Evolutionary conservation across 2,888 invertebrate genomes (phyloP).

Genomic region (Andrena flavipes): DNA sequence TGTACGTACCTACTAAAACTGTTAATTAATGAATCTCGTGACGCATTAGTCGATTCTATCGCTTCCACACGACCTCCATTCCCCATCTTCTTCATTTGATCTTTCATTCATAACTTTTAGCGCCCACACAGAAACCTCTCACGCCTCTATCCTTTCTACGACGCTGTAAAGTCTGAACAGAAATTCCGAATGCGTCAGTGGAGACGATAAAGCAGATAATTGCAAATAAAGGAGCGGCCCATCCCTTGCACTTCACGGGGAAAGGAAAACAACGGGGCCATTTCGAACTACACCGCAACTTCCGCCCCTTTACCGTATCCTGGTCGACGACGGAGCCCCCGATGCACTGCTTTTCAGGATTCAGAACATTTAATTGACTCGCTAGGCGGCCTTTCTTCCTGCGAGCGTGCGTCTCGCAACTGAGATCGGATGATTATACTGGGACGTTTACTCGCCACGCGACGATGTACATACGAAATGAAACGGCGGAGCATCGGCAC

Average conservation of each 20-base stretch:
- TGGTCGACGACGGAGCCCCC: slow-evolving; percentile 1
- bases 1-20: no score
- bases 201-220: slow-evolving; percentile 16
- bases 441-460: not conserved
- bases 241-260: not conserved
- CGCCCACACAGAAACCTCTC: not conserved
- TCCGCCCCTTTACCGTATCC: not conserved
- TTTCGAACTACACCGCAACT: not conserved
- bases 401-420: not conserved
- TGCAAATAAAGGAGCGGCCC: slow-evolving; percentile 25
- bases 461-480: not conserved
- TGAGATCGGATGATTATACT: not conserved
- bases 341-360: slow-evolving; percentile 14
- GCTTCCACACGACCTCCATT: not conserved
- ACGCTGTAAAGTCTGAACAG: not conserved
- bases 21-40: no score
- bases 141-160: not conserved
- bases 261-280: slow-evolving; percentile 18
- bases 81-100: not conserved
- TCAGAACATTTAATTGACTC: slow-evolving; percentile 32
- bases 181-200: slow-evolving; percentile 8
- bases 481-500: no score
- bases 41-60: not conserved
- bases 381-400: not conserved
- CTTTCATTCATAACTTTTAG: not conserved